Base-by-base conservation (phyloP, 1,140 invertebrate species). In the Rhagoletis pomonella region DNA sequence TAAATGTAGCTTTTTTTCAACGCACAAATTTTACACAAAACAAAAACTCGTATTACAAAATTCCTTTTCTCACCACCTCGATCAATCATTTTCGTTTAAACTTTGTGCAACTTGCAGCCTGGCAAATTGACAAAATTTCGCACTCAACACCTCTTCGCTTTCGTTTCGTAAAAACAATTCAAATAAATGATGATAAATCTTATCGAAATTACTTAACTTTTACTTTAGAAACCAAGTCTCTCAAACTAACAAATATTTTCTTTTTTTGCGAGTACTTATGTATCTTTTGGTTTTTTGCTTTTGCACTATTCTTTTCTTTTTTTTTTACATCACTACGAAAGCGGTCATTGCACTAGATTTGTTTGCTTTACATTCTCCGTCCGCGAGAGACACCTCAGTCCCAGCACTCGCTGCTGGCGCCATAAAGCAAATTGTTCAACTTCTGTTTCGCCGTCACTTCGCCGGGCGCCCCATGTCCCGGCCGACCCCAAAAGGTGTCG, bases 401-500 rank as follows among this genome's bases (percentile, higher is more conserved):
- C 73, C 73, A 81, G 7, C 73, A 81, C 19, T 81, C 73, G 3
- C 9, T 81, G 47, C 47, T 55, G 29, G 50, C 88, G 47, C 91
- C 91, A 59, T 92, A 92, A 62, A 93, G 91, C 87, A 93, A 91
- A 90, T 93, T 89, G 88, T 93, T 89, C 90, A 93, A 90, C 88
- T 93, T 93, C 73, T 92, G 87, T 89, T 93, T 93, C 87, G 90
- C 91, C 81, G 87, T 91, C 58, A 90, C 89, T n/a, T 90, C 88
- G 67, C 90, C 88, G 19, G 95, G 95, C 1, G 95, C 95, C 9
- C 95, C 95, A 89, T 96, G 94, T 47, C 95, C 95, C 0, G 95
- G 95, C 62, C 95, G 93, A 47, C 96, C 95, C 95, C 95, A 96
- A 86, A 96, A 94, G 65, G 93, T 94, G 88, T 94, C 94, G 94